These are phyloP conservation scores for Nesidiocoris tenuis DNA, from an alignment of 2,888 invertebrate species.

Conservation along the genomic window DNA sequence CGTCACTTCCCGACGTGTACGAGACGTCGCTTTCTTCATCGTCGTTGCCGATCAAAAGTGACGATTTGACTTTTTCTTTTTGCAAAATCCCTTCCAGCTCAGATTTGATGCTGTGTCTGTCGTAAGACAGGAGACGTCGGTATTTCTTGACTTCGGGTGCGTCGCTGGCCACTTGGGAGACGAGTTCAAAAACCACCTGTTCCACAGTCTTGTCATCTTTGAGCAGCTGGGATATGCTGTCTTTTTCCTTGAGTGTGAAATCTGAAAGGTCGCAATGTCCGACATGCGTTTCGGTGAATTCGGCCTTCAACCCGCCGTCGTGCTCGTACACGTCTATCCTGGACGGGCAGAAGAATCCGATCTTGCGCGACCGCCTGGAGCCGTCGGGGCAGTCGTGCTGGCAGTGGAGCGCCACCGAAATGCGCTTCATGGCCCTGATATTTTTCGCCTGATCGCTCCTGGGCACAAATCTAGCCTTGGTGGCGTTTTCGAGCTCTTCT, in stretches of 20 bases:
- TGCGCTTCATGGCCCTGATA: not conserved
- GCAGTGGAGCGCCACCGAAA: constrained; percentile 4
- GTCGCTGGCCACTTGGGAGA: not conserved
- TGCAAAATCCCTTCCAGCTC: not conserved
- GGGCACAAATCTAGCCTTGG: not conserved
- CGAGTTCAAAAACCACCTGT: constrained; percentile 6
- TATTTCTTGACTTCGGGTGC: not conserved
- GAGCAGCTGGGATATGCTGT: not conserved
- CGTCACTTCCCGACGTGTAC: not conserved
- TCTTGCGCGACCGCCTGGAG: not conserved
- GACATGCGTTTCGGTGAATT: constrained; percentile 18
- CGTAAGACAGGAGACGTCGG: not conserved
- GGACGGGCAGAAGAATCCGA: constrained; percentile 8
- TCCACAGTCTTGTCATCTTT: constrained; percentile 5
- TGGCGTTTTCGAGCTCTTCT: not conserved
- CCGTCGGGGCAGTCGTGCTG: not conserved
- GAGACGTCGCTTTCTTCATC: not conserved
- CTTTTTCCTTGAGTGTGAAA: not conserved
- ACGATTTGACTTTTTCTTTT: not conserved
- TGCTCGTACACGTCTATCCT: constrained; percentile 5
- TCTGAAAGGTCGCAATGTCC: constrained; percentile 7
- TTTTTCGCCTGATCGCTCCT: not conserved
- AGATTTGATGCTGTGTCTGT: not conserved
- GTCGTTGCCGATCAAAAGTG: not conserved
- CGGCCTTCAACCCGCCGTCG: not conserved